Base-by-base conservation (phyloP, 2,888 invertebrate species). In the Nymphalis polychloros region DNA sequence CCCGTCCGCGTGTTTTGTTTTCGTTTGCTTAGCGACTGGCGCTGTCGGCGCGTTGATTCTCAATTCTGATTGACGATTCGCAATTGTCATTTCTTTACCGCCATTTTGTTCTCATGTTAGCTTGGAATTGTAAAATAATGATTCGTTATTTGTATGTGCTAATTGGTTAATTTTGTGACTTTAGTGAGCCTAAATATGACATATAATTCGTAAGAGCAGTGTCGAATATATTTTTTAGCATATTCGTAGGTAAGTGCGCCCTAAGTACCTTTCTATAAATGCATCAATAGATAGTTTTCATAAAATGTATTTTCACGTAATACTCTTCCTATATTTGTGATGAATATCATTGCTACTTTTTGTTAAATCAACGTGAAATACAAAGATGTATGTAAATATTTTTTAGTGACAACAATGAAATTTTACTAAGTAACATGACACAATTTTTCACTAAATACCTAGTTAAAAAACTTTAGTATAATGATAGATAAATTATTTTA, bases 101-200 rank as follows among this genome's bases (percentile, higher is more conserved):
- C 76, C 76, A 76, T 76, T 72, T 73, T 73, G 72, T 64, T 68
- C 57, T 72, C 60, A 62, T 48, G 52, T 68, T 65, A 31, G 69
- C 60, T 41, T 68, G 55, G 46, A 59, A 64, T 53, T 20, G 8
- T 62, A 46, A 41, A n/a, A 48, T 49, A 52, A 68, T 72, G 68
- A 70, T 64, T 63, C 57, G 31, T 64, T 49, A 59, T 19, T 66
- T 50, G 66, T 68, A 67, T 70, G 73, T 71, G 74, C 63, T 72
- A 72, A 63, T 69, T 68, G 48, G 20, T 64, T 64, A 59, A 63
- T 67, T 53, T 70, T 65, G 72, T 71, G 73, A 63, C 64, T 68
- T 57, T 10, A 57, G 66, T 68, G 71, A 73, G 74, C 46, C 63
- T 67, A 46, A 67, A 52, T 57, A 72, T 69, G 70, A 48, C 53